Evolutionary conservation across 2,888 invertebrate species (phyloP), one percentile per base, ranked within the genome.

Genomic region (Cheilosia vernalis): DNA sequence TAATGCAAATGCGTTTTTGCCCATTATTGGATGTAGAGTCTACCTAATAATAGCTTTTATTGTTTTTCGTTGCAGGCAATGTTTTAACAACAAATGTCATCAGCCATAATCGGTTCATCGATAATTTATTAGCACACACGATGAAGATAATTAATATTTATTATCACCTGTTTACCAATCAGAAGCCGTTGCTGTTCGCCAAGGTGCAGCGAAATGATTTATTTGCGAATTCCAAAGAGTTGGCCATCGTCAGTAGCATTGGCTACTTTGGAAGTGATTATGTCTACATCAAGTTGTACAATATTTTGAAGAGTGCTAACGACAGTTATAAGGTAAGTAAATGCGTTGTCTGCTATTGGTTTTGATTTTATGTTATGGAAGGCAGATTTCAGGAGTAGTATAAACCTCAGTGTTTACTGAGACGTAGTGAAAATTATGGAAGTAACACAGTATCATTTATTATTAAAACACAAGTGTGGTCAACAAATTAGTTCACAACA

Each of bases 231-330:
- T 87, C 89, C 49, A 90, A 89, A 72, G 92, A 92, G 85, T 73
- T 89, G 87, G 88, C 89, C 55, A 72, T 89, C 63, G 87, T 89
- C 60, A 91, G 89, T 84, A 89, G 89, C 82, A 69, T 93, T 60
- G 95, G 96, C 1, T 94, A 94, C 89, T 96, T 96, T 91, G 94
- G 93, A 67, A 94, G 93, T 83, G 94, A 95, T 81, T 95, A 96
- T 0, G 96, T 97, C 90, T 98, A 98, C 91, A 94, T 97, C 93
- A 96, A 96, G 92, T 93, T 98, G 80, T 96, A 96, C 91, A 97
- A 97, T 77, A 94, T 95, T 67, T 91, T 98, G 73, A 95, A 95
- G 90, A 95, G 96, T 87, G 96, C 97, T 4, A 96, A 97, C 92
- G 95, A 95, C 33, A 98, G 97, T 93, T 97, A 97, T 92, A 97